Base-by-base conservation (phyloP, 2,797 vertebrate species). In the Typhlichthys eigenmanni region DNA sequence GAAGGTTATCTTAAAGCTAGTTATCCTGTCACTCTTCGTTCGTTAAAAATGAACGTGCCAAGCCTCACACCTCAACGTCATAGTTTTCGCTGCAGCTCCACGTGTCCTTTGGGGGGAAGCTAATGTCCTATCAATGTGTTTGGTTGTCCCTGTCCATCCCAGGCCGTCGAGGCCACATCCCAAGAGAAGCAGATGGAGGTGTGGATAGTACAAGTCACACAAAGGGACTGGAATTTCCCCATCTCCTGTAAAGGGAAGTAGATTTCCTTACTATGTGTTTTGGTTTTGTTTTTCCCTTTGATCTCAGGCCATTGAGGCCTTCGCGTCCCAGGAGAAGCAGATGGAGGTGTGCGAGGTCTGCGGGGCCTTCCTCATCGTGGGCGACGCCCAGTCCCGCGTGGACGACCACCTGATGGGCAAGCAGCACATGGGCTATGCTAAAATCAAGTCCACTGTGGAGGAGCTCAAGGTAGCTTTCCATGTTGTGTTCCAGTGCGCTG, bases 141-240 rank as follows among this genome's bases (percentile, higher is more conserved):
- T 14, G 12, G 12, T 48, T 48, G 12, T 48, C 13, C 47, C 12
- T 50, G 54, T 43, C 52, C 29, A 4, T 52, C 12, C 29, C 81
- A 99, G 98, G 98, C 98, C 3, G 98, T 99, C 48, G 98, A 99
- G 87, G 99, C 95, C 91, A 97, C 96, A 13, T 96, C 98, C 57
- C 98, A 99, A 83, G 97, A 99, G 91, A 99, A 99, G 84, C 97
- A 99, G 83, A 99, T 99, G 98, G 98, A 99, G 90, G 98, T 99
- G 72, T 99, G 98, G 38, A 43, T 43, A 43, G 38, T 43, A 43
- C 38, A 43, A 43, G 38, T 43, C 38, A 43, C 34, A 38, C 38
- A 43, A 7, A 6, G 38, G 38, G 38, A 9, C 9, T 43, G 38
- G 24, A 43, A 43, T 43, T 43, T 9, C 7, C 8, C 9, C 9